Conservation (phyloP, 2,888 invertebrate genomes). For the Cheilosia soror region DNA sequence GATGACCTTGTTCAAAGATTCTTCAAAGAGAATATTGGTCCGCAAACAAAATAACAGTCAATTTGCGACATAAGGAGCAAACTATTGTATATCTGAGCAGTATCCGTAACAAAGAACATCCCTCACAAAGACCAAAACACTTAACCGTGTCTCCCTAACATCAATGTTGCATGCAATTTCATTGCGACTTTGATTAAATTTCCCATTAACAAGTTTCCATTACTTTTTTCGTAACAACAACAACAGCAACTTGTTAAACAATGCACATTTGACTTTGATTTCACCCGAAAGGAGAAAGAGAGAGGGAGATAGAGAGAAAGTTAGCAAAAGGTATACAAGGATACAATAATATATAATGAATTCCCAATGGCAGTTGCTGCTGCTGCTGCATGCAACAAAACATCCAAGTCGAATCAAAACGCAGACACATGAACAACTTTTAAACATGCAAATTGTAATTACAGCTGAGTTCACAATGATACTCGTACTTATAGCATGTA, state of each 20-base stretch:
- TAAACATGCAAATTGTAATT: conserved; percentile 71
- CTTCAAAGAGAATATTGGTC: no score
- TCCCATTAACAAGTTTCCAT: conserved; percentile 68
- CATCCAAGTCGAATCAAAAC: conserved; percentile 22
- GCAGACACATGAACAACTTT: conserved; percentile 51
- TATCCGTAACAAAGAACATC: conserved; percentile 14
- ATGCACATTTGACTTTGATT: conserved; percentile 71
- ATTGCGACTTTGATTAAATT: conserved; percentile 71
- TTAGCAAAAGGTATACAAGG: conserved; percentile 49
- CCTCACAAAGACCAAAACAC: conserved; percentile 59
- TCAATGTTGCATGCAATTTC: conserved; percentile 71
- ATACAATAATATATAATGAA: conserved; percentile 58
- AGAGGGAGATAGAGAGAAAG: conserved; percentile 16
- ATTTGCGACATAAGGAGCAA: not conserved
- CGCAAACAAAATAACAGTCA: no score
- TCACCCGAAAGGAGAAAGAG: conserved; percentile 31
- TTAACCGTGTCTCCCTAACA: conserved; percentile 51
- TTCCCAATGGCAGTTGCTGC: conserved; percentile 63
- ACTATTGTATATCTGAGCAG: not conserved
- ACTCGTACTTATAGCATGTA: conserved; percentile 24
- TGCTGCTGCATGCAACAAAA: conserved; percentile 59
- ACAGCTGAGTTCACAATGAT: conserved; percentile 6
- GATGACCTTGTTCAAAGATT: no score
- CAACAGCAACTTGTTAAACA: not conserved
- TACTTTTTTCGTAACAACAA: conserved; percentile 23